Evolutionary conservation across 2,888 invertebrate species (phyloP).

Genomic region (Drosophila meridionalis): DNA sequence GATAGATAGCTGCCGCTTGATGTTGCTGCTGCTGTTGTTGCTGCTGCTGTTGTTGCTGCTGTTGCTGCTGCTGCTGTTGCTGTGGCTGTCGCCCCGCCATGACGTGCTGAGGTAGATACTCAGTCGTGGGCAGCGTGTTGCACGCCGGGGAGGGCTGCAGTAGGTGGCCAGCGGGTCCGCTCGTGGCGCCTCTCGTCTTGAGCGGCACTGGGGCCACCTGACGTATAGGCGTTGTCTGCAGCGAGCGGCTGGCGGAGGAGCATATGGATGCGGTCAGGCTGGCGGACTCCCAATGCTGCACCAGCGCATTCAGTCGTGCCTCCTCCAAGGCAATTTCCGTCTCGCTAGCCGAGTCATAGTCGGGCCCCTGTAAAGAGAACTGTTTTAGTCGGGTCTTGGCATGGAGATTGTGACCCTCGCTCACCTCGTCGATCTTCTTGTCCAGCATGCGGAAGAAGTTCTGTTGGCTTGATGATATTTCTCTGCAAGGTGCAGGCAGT

Average conservation of each 20-base stretch:
- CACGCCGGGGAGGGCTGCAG: conserved; percentile 67
- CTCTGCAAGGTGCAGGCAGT: conserved; percentile 87
- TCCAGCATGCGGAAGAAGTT: conserved; percentile 97
- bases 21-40: conserved; percentile 37
- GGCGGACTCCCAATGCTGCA: conserved; percentile 92
- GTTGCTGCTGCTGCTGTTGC: conserved; percentile 47
- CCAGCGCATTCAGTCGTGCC: conserved; percentile 88
- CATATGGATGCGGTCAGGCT: conserved; percentile 87
- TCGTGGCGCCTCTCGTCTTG: conserved; percentile 52
- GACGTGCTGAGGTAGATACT: conserved; percentile 84
- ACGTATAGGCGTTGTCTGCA: conserved; percentile 86
- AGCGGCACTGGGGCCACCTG: conserved; percentile 84
- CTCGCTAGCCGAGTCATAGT: conserved; percentile 92
- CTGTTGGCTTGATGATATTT: conserved; percentile 94
- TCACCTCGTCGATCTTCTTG: conserved; percentile 95
- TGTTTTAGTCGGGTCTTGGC: neutral
- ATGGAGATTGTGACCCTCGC: neutral
- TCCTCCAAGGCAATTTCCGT: conserved; percentile 90
- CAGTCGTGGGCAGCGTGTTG: conserved; percentile 70
- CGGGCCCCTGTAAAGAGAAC: conserved; percentile 88
- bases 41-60: conserved; percentile 49
- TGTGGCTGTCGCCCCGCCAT: conserved; percentile 68
- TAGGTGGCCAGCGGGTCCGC: conserved; percentile 49
- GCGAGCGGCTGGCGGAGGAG: conserved; percentile 86
- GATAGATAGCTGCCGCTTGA: conserved; percentile 50